Base-by-base conservation (phyloP, 2,797 vertebrate species). In the Argyrosomus regius region DNA sequence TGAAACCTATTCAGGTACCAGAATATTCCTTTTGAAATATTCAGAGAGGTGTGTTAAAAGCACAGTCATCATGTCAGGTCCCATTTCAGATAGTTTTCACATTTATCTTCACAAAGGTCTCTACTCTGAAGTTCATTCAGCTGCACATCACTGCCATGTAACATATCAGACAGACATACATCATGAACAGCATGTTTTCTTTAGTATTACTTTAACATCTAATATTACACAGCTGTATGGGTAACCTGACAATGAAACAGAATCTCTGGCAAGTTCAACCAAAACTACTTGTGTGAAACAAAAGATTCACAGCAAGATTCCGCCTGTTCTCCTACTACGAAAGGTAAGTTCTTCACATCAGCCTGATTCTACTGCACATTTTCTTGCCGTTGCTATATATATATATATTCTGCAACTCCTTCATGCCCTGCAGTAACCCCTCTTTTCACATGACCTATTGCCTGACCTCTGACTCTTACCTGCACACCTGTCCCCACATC, bases 1-100 rank as follows among this genome's bases (percentile, higher is more conserved):
- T 52, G 64, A 80, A 75, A 62, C 5, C 22, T 31, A 53, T 73
- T 85, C 60, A 82, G 53, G 48, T 35, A 22, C 26, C 41, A 66
- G 46, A 65, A 54, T 50, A 22, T 50, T 75, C 1, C 18, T 46
- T 54, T 74, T 60, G 17, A n/a, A 56, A 69, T 54, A 52, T 72
- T 77, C 39, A 75, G 46, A 80, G 14, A 63, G 17, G 5, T 57
- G 10, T 75, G 71, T 68, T 75, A 26, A 76, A 67, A 45, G 26
- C 45, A 65, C 1, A 43, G 56, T 52, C 6, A 8, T 48, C 20
- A 53, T 35, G 16, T 50, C 61, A 39, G 18, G 7, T n/a, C 58
- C n/a, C 10, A 7, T 73, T 69, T 59, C 3, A 56, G 45, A 65
- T 20, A 53, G 39, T 54, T 65, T 41, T 53, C 8, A 72, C 22